Evolutionary conservation across 2,113 vertebrate genomes (phyloP), one percentile per base, ranked within the genome.

Genomic region (Egretta garzetta): DNA sequence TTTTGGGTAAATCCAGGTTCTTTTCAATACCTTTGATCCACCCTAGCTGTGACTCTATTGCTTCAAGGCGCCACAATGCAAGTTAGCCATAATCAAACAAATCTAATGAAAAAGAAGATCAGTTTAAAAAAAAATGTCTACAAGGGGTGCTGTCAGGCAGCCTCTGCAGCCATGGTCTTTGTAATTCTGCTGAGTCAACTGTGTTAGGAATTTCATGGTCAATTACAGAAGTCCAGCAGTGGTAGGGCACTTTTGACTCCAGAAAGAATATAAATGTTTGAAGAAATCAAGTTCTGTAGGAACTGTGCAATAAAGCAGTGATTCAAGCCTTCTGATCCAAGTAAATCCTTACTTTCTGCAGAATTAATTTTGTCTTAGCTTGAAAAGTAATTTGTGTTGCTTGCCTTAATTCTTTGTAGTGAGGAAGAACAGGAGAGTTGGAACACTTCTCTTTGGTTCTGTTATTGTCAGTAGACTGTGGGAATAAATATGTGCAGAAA

Each of bases 361-460:
- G 73, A 68, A 84, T 84, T 88, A 77, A 89, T 85, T 96, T 88
- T 77, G n/a, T 64, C 30, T 76, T 80, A 58, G 37, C 58, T 93
- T 93, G 87, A 89, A 92, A 95, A 91, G 21, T 80, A 71, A 85
- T 67, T 94, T 86, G 9, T 89, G 50, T 83, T 59, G 6, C 73
- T 95, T 80, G 80, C 75, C 76, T 97, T 82, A 91, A 94, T 91
- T 96, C 52, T 55, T 89, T 80, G 62, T 70, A 88, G 32, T 82
- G 37, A 89, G 63, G 47, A 81, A 73, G 76, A 66, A 92, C 86
- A 77, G 19, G 9, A 93, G 87, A 76, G 64, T 21, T 84, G 80
- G 79, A 95, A 77, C 58, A 90, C 47, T 89, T 93, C 82, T 80
- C 49, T 80, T 74, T 70, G 41, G 49, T 62, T 88, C 81, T 86